Evolutionary conservation across 2,797 vertebrate genomes (phyloP).

Genomic region (Sebastiscus albofasciatus): DNA sequence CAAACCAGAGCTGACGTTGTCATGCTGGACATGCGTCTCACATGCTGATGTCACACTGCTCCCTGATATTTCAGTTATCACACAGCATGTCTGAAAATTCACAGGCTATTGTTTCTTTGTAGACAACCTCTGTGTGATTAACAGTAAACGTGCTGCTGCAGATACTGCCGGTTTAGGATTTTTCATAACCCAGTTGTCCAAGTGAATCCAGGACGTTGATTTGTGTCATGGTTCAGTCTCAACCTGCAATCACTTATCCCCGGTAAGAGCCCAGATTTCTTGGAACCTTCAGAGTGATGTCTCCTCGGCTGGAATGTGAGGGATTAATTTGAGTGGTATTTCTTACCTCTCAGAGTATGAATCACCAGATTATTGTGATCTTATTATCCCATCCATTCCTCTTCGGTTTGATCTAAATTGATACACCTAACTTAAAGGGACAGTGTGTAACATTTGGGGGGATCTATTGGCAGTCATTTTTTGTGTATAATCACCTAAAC

Average conservation of each 20-base stretch:
- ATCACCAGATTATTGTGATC: background rate
- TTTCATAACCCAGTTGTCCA: background rate
- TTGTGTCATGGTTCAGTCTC: background rate
- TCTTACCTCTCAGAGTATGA: background rate
- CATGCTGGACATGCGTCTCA: background rate
- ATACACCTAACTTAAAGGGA: too few relatives aligned
- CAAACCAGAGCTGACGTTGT: background rate
- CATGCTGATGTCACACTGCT: background rate
- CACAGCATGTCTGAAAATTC: background rate
- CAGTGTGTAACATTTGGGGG: too few relatives aligned
- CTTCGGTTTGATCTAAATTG: too few relatives aligned
- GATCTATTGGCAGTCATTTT: too few relatives aligned
- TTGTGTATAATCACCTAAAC: too few relatives aligned
- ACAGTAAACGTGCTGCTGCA: background rate
- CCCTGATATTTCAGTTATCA: background rate
- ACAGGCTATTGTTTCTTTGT: background rate
- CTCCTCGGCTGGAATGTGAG: background rate
- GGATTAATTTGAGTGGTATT: background rate
- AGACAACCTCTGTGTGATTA: background rate
- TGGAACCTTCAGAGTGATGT: background rate
- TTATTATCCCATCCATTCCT: too few relatives aligned
- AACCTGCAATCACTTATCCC: background rate
- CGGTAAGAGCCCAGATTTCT: background rate
- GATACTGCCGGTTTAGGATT: background rate
- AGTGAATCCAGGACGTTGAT: background rate